Conservation (phyloP, 2,888 invertebrate genomes). For the Sinotaia quadrata region DNA sequence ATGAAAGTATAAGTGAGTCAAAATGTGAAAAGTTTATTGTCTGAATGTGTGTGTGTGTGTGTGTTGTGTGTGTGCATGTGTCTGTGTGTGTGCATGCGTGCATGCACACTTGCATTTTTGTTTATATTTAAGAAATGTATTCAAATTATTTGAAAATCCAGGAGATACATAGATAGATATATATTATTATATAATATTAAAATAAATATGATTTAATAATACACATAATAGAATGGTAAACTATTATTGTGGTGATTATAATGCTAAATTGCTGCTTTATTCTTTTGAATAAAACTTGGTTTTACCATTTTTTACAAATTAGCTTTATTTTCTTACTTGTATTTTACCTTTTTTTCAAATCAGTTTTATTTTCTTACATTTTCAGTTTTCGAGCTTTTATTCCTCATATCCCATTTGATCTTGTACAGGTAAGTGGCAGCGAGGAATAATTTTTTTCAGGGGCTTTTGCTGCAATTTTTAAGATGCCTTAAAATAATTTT, state of each 20-base stretch:
- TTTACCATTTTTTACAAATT: background rate
- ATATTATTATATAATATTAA: background rate
- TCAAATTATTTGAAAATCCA: background rate
- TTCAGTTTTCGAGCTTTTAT: constrained; percentile 68
- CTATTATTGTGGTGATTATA: background rate
- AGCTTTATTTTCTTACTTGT: background rate
- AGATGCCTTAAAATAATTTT: too few species aligned
- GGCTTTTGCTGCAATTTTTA: too few species aligned
- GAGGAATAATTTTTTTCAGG: too few species aligned
- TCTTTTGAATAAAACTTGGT: too few species aligned
- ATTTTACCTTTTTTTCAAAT: background rate
- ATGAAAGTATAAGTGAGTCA: background rate
- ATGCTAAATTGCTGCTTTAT: too few species aligned
- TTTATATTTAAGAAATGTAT: background rate
- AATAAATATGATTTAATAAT: background rate
- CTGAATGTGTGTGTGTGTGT: background rate
- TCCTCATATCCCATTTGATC: constrained; percentile 71
- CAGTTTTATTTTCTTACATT: background rate
- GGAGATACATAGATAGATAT: background rate
- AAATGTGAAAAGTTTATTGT: background rate
- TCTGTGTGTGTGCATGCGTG: background rate
- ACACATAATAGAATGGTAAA: background rate
- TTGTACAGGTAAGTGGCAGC: constrained; percentile 57
- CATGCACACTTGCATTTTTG: background rate
- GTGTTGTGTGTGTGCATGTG: too few species aligned